phyloP scores from a whole-genome alignment of 1,140 invertebrate genomes.

The Schlechtendalia chinensis region DNA sequence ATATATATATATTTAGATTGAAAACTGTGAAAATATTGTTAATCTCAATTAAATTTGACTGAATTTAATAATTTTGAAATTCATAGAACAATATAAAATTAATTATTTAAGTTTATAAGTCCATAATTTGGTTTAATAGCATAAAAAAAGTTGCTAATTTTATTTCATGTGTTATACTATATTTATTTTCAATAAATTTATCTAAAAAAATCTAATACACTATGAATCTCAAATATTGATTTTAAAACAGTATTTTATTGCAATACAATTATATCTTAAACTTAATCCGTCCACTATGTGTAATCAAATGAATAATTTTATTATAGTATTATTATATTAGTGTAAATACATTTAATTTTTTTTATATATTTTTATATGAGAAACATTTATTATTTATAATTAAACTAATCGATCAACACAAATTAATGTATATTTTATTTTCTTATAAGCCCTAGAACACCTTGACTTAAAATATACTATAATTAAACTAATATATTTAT shows the following conservation, averaged over 20 bases:
- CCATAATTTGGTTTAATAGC: neutral
- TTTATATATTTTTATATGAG: conserved; percentile 5
- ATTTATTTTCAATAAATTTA: neutral
- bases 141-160: neutral
- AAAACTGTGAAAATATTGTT: neutral
- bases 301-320: conserved; percentile 21
- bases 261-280: neutral
- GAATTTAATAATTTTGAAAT: conserved; percentile 9
- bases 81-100: neutral
- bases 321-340: neutral
- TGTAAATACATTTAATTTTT: conserved; percentile 8
- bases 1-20: neutral
- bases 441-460: no score
- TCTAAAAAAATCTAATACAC: neutral
- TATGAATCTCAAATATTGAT: neutral
- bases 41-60: neutral
- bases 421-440: no score
- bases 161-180: no score
- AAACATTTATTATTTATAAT: no score
- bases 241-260: neutral
- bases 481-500: no score
- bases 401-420: no score
- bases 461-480: no score
- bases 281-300: conserved; percentile 30
- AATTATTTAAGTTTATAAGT: neutral